phyloP scores from a whole-genome alignment of 2,797 vertebrate species.

The Triplophysa yarkandensis region DNA sequence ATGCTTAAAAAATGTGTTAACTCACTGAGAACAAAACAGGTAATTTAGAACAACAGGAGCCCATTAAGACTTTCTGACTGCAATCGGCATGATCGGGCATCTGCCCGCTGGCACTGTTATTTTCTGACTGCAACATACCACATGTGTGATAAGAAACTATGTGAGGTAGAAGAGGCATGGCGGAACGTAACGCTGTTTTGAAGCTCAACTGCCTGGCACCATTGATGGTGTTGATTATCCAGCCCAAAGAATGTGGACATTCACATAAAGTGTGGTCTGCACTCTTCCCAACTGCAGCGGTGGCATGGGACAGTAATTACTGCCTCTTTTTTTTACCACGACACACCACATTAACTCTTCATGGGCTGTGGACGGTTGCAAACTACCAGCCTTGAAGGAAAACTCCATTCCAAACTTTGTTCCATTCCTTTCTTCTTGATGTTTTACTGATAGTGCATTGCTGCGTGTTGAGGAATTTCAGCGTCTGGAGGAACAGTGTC shows the following conservation, averaged over 20 bases:
- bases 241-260: conserved; percentile 61
- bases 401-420: conserved; percentile 54
- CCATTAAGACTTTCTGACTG: conserved; percentile 32
- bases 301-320: conserved; percentile 65
- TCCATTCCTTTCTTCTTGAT: conserved; percentile 1
- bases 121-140: conserved; percentile 31
- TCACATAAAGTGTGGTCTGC: conserved; percentile 64
- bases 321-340: conserved; percentile 61
- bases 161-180: conserved; percentile 49
- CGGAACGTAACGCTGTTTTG: conserved; percentile 64
- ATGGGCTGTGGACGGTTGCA: conserved; percentile 59
- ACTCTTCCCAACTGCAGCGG: conserved; percentile 62
- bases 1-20: conserved; percentile 28
- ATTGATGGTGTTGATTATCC: conserved; percentile 61
- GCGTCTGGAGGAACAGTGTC: neutral
- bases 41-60: conserved; percentile 17
- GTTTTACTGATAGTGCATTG: conserved; percentile 21
- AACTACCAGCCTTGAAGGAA: conserved; percentile 67
- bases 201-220: conserved; percentile 64
- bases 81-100: conserved; percentile 37
- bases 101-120: conserved; percentile 30
- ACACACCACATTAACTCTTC: conserved; percentile 69
- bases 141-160: conserved; percentile 51
- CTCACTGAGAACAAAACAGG: conserved; percentile 30
- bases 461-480: conserved; percentile 6